phyloP scores from a whole-genome alignment of 1,140 invertebrate genomes.

The Pseudomyrmex dendroicus region DNA sequence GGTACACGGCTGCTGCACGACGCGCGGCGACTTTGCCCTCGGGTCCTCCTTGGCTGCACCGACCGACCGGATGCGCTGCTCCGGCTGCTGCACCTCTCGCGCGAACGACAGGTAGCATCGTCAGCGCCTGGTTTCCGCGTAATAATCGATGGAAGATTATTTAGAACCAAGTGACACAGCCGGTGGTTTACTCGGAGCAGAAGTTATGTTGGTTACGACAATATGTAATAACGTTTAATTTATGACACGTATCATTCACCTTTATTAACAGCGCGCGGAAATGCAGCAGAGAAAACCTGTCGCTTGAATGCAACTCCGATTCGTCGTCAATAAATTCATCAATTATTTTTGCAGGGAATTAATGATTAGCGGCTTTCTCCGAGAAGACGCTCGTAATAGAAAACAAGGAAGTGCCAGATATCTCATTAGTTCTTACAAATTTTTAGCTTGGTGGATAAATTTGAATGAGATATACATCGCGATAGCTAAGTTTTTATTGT shows the following conservation, averaged over 20 bases:
- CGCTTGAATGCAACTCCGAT: conserved; percentile 9
- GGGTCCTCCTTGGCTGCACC: conserved; percentile 45
- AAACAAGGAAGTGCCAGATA: conserved; percentile 30
- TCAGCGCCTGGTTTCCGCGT: conserved; percentile 16
- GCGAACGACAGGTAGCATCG: conserved; percentile 51
- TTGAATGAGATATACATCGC: neutral
- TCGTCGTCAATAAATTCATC: conserved; percentile 33
- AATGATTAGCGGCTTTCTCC: conserved; percentile 46
- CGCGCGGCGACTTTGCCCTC: conserved; percentile 65
- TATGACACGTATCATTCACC: conserved; percentile 8
- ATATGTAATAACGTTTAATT: conserved; percentile 6
- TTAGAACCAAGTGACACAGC: neutral
- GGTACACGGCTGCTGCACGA: conserved; percentile 75
- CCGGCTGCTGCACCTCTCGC: conserved; percentile 28
- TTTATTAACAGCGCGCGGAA: conserved; percentile 17
- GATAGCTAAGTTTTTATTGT: neutral
- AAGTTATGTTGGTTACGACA: neutral
- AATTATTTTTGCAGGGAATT: conserved; percentile 48
- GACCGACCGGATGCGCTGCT: conserved; percentile 15
- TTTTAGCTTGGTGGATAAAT: conserved; percentile 30
- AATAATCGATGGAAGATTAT: neutral
- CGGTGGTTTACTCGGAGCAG: neutral
- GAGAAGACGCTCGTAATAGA: conserved; percentile 12
- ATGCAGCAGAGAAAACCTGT: conserved; percentile 19
- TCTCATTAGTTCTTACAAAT: conserved; percentile 33